Base-by-base conservation (phyloP, 1,140 invertebrate species). In the Sycophaga agraensis region DNA sequence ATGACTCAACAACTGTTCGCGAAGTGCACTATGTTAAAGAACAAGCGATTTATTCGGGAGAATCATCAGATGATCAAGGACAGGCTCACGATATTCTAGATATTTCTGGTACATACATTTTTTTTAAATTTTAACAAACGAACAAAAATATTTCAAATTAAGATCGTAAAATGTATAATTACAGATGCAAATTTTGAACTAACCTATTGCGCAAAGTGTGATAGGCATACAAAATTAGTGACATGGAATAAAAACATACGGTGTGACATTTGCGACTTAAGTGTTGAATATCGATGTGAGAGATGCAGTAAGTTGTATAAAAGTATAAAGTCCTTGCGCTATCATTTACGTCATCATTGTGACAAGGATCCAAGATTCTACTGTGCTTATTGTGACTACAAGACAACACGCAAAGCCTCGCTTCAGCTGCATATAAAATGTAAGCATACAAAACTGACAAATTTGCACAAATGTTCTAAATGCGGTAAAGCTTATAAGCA, bases 1-100 rank as follows among this genome's bases (percentile, higher is more conserved):
- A 46, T 17, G 43, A 39, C 24, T 14, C 16, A 37, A 7, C 26
- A 4, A 54, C 42, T 0, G 34, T 54, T 2, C 40, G 40, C 1
- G 59, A 60, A 45, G 49, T 60, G 12, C 39, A 60, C 12, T 54
- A 54, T n/a, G 21, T 60, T 12, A 37, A 24, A 28, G 49, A 53
- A 28, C 4, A 45, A 24, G 16, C 16, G 0, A 14, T 19, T 11
- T 24, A 22, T 28, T 16, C n/a, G 1, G 51, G 39, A 2, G 57
- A 60, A 1, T 31, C 19, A 5, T 45, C 40, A 16, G 21, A 46
- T 14, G 31, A 35, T 8, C 34, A 35, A 40, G 26, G 24, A 2
- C 22, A 34, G 2, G 14, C 12, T 21, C 1, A 5, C 6, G 48
- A 59, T 34, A 21, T 8, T 22, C 37, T 59, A 2, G 48, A 42